Conservation (phyloP, 1,140 invertebrate genomes). For the Habropoda laboriosa region DNA sequence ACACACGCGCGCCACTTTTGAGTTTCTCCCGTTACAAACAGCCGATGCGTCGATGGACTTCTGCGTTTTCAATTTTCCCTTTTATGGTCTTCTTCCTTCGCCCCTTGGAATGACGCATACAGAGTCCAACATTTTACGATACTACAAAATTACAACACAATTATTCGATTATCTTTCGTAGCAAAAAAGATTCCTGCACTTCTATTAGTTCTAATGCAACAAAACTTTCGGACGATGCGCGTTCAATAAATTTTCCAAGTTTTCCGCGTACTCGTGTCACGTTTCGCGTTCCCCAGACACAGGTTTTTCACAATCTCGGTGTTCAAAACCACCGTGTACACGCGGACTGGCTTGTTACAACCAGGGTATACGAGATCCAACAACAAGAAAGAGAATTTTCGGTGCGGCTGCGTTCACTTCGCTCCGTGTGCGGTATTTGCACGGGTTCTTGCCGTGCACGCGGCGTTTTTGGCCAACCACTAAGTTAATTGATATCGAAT, state of each 20-base stretch:
- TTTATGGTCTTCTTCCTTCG: no score
- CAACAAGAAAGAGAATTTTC: conserved; percentile 9
- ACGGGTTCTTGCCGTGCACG: background rate
- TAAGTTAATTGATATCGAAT: conserved; percentile 2
- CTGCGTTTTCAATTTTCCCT: no score
- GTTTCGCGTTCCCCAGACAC: conserved; percentile 9
- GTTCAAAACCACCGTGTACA: background rate
- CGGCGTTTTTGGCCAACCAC: background rate
- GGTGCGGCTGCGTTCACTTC: background rate
- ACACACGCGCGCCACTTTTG: no score
- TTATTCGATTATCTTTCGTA: no score
- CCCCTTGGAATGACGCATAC: no score
- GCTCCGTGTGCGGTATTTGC: background rate
- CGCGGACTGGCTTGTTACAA: background rate
- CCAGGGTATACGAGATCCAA: conserved; percentile 1
- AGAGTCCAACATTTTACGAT: no score
- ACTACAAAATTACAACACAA: no score
- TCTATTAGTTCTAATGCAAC: no score
- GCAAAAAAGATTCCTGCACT: no score
- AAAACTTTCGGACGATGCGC: background rate
- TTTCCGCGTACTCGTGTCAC: background rate
- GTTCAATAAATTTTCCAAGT: background rate
- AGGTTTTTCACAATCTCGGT: conserved; percentile 17
- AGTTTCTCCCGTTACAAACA: no score
- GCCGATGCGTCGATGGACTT: no score